phyloP scores from a whole-genome alignment of 1,140 invertebrate species.

The Leptestheria dahalacensis region DNA sequence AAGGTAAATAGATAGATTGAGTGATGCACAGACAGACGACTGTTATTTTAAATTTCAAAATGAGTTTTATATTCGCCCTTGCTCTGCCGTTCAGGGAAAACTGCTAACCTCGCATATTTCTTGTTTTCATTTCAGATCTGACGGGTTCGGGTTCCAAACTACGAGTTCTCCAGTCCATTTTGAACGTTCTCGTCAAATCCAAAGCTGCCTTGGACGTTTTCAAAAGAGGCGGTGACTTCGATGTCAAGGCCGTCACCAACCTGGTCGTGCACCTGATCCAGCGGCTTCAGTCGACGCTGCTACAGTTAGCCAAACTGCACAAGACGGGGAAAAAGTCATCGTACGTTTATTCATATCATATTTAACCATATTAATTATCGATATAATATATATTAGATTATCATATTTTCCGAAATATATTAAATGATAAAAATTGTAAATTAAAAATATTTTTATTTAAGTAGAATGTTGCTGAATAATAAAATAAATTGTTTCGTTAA shows the following conservation, averaged over 20 bases:
- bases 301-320: neutral
- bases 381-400: neutral
- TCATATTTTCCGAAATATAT: too few relatives aligned
- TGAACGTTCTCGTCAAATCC: neutral
- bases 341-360: too few relatives aligned
- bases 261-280: neutral
- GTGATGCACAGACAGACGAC: too few relatives aligned
- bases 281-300: constrained; percentile 4
- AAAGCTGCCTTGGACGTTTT: neutral
- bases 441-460: too few relatives aligned
- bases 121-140: neutral
- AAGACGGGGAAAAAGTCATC: neutral
- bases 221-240: neutral
- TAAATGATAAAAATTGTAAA: too few relatives aligned
- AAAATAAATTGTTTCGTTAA: neutral
- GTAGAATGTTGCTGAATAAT: neutral
- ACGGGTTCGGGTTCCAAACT: neutral
- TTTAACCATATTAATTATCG: neutral
- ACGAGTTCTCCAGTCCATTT: neutral
- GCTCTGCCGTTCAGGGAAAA: too few relatives aligned
- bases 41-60: too few relatives aligned
- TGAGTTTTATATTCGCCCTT: too few relatives aligned
- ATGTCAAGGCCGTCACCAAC: neutral
- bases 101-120: too few relatives aligned
- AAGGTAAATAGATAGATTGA: too few relatives aligned